Evolutionary conservation across 2,888 invertebrate genomes (phyloP).

Genomic region (Cerceris rybyensis): DNA sequence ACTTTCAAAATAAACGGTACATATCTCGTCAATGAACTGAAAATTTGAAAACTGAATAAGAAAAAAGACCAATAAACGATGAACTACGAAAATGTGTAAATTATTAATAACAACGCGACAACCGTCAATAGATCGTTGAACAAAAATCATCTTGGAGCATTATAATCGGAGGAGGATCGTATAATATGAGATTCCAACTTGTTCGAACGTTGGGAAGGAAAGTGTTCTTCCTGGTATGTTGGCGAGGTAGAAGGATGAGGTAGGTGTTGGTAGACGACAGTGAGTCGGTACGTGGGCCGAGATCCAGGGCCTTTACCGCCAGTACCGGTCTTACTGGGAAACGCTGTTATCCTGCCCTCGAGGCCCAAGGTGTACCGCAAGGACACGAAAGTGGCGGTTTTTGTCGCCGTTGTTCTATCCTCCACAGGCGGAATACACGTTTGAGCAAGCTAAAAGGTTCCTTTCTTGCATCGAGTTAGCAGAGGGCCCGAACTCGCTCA

Average conservation of each 20-base stretch:
- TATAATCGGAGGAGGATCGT: not conserved
- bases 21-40: too few species aligned
- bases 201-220: constrained; percentile 20
- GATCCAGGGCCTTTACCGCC: constrained; percentile 55
- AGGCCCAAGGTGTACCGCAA: constrained; percentile 65
- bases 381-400: constrained; percentile 65
- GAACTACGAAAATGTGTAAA: too few species aligned
- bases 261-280: constrained; percentile 53
- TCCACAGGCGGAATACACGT: constrained; percentile 26
- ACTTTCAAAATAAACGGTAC: too few species aligned
- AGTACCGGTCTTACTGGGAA: constrained; percentile 62
- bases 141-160: not conserved
- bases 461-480: constrained; percentile 34
- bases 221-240: constrained; percentile 59
- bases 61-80: too few species aligned
- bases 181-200: constrained; percentile 22
- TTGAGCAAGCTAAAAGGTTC: constrained; percentile 43
- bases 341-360: constrained; percentile 63
- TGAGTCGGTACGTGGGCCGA: constrained; percentile 61
- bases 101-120: not conserved
- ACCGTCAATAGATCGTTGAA: not conserved
- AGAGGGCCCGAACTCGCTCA: constrained; percentile 35
- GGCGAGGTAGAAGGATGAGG: constrained; percentile 32
- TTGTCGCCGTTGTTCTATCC: constrained; percentile 52
- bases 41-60: too few species aligned